Evolutionary conservation across 2,888 invertebrate species (phyloP).

Genomic region (Chrysolina oricalcia): DNA sequence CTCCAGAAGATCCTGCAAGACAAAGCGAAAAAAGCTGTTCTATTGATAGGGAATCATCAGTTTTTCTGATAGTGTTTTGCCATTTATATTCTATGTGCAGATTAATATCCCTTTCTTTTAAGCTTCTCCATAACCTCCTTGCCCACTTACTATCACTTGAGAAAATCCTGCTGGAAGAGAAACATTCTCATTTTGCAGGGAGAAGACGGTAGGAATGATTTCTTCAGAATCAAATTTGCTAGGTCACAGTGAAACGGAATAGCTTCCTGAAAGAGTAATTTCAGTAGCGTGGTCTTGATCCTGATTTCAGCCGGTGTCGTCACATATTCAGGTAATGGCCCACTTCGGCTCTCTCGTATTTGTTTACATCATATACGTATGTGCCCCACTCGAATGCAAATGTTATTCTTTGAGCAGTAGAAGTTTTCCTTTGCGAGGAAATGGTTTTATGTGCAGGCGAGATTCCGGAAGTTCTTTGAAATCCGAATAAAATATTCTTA

Average conservation of each 20-base stretch:
- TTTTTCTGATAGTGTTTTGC: no score
- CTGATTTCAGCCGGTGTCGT: conserved; percentile 43
- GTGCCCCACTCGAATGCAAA: conserved; percentile 17
- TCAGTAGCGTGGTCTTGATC: conserved; percentile 28
- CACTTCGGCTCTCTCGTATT: conserved; percentile 4
- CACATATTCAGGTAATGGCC: conserved; percentile 42
- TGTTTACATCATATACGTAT: conserved; percentile 14
- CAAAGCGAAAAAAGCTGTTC: no score
- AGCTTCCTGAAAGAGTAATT: conserved; percentile 1
- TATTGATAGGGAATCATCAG: no score
- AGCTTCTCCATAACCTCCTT: no score
- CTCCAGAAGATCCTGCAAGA: no score
- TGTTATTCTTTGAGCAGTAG: conserved; percentile 25
- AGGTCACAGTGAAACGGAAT: background rate
- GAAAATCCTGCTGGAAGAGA: background rate
- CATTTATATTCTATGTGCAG: no score
- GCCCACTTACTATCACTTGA: no score
- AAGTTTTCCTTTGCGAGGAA: conserved; percentile 25
- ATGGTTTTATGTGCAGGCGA: conserved; percentile 16
- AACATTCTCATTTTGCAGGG: background rate
- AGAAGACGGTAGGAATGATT: background rate
- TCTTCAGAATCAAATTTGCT: background rate
- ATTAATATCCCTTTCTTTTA: no score
- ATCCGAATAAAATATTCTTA: conserved; percentile 26
- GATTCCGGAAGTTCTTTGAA: conserved; percentile 18